Evolutionary conservation across 2,113 vertebrate species (phyloP), one percentile per base, ranked within the genome.

Genomic region (Alligator mississippiensis): DNA sequence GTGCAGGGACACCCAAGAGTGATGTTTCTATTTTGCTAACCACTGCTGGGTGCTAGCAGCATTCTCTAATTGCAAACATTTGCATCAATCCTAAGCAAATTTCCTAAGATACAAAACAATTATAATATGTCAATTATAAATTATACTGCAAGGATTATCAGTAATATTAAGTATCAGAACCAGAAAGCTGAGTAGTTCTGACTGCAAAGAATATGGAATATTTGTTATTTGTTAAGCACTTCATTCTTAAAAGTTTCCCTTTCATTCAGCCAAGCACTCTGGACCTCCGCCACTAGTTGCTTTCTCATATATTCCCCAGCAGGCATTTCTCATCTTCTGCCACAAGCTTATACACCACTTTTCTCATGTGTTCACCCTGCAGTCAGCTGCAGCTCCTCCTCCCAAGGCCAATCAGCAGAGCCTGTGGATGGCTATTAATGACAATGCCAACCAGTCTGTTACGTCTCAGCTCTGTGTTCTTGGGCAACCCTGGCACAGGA

Each of bases 41-140:
- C 84, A 75, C 28, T 0, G 6, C 6, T 85, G 57, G 34, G 58
- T 15, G 38, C 54, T 61, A 72, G 11, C 8, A 90, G 60, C 30
- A 93, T 85, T 94, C 74, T 75, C 80, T 83, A 90, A 59, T 59
- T 25, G 63, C 22, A 89, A 13, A 4, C 63, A 59, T 87, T 93
- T 94, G 58, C 61, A 4, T 80, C 82, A 89, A 68, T 83, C 78
- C 90, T 77, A 88, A 60, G 7, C 72, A 91, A 85, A 90, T 38
- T 21, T 85, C 91, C 87, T 85, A 85, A 81, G 47, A 79, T 77
- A 61, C 11, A 90, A 77, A 90, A 38, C 63, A 61, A 87, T 78
- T 96, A 86, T 34, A 14, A 2, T 1, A 1, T 79, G 89, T 75
- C 38, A 90, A 91, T 90, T 91, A 94, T 90, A 95, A 85, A 91